Evolutionary conservation across 2,797 vertebrate genomes (phyloP), one percentile per base, ranked within the genome.

Genomic region (Macrochelys suwanniensis): DNA sequence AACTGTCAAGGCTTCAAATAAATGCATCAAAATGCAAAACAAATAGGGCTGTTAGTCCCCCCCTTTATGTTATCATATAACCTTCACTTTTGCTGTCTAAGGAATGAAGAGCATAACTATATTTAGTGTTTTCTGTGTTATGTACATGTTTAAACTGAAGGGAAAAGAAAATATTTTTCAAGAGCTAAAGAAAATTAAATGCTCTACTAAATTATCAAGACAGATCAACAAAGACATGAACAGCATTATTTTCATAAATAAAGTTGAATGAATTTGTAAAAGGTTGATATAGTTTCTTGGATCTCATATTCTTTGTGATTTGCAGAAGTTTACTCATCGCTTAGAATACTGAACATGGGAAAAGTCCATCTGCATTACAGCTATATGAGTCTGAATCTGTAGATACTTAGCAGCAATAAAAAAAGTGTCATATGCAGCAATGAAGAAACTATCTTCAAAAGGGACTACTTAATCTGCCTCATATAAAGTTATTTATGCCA

Each of bases 371-470:
- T 0, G 88, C 51, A 56, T 90, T 53, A 80, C 77, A 91, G 76
- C 26, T 76, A 50, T 94, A 78, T 47, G 15, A 59, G 33, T 76
- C 76, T n/a, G 19, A 83, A 51, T 54, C 89, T 57, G 37, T 86
- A 93, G 77, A 61, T 74, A 50, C 8, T 65, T 82, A 78, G 57
- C 77, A 94, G 78, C 80, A 80, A 45, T 47, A 56, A 3, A 9
- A 9, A 42, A 93, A 78, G 11, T 10, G 33, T 37, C 71, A 91
- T 91, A 8, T 50, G 25, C 15, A 79, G 56, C 0, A 1, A 81
- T 92, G 93, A 93, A 93, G 10, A 90, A 93, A 42, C 8, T 31
- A 42, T 13, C 23, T 93, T 91, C 16, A 42, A 85, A 85, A 83
- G 45, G 71, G 7, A 86, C 77, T 17, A 87, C 5, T 50, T 71